A percentile compares a stretch with the other conserved stretches of the same genome.
phyloP scores from a whole-genome alignment of 1,140 invertebrate species.

The Saccostrea cuccullata region DNA sequence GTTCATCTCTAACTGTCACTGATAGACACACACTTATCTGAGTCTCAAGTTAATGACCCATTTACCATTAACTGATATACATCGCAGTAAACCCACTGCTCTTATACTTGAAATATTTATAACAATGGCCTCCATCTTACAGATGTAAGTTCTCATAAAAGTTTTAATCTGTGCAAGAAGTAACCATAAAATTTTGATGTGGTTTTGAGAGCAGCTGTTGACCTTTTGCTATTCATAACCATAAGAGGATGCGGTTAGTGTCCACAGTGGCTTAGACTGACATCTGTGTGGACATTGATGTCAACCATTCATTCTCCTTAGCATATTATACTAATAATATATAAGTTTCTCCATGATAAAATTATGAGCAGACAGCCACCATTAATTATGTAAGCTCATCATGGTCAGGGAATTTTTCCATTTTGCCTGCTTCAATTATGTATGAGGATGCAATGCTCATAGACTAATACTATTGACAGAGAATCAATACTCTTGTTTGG shows the following conservation, averaged over 20 bases:
- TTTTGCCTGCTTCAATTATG: conserved; percentile 12
- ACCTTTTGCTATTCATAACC: background rate
- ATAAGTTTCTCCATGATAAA: too few relatives aligned
- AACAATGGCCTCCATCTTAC: background rate
- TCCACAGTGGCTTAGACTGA: background rate
- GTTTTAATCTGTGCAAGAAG: background rate
- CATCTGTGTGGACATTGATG: too few relatives aligned
- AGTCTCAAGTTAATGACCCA: background rate
- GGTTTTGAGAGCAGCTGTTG: background rate
- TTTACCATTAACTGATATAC: conserved; percentile 7
- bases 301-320: too few relatives aligned
- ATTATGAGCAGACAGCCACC: background rate
- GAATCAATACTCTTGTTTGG: conserved; percentile 6
- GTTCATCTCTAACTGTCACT: background rate
- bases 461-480: background rate
- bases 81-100: background rate
- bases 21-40: conserved; percentile 3
- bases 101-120: background rate
- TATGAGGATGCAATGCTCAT: background rate
- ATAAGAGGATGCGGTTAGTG: background rate
- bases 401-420: background rate
- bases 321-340: too few relatives aligned
- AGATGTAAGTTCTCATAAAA: background rate
- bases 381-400: background rate
- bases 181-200: background rate